A percentile compares a stretch with the other conserved stretches of the same genome.
Conservation (phyloP, 1,140 invertebrate genomes). For the Drosophila orosa region DNA sequence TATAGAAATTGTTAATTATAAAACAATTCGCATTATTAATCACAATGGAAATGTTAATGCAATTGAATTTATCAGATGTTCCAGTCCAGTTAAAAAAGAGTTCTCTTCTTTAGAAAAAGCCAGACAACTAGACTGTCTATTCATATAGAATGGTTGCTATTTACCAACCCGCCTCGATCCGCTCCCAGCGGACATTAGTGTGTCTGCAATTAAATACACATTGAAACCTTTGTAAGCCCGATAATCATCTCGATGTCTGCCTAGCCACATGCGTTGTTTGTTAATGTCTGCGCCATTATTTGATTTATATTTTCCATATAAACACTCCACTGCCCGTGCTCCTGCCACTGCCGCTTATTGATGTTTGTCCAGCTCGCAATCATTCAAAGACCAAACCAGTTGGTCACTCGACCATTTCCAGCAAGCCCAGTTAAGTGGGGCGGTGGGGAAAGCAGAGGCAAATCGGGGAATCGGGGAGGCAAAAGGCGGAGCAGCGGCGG, state of each 20-base stretch:
- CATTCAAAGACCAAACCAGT: conserved; percentile 60
- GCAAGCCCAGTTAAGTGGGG: conserved; percentile 24
- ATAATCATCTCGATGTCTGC: conserved; percentile 54
- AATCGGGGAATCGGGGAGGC: background rate
- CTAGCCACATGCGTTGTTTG: conserved; percentile 52
- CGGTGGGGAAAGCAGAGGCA: conserved; percentile 3
- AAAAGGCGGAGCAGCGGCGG: background rate
- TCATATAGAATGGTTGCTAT: background rate
- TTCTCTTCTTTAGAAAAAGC: conserved; percentile 10
- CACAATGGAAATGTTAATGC: background rate
- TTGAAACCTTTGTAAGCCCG: conserved; percentile 47
- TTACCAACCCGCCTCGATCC: background rate
- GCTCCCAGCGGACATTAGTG: conserved; percentile 5
- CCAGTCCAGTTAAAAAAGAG: conserved; percentile 14
- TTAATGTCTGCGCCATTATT: conserved; percentile 67
- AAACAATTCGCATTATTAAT: background rate
- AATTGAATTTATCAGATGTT: conserved; percentile 10
- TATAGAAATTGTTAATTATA: background rate
- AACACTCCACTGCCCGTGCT: conserved; percentile 52
- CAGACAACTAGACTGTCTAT: background rate
- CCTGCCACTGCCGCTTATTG: conserved; percentile 44
- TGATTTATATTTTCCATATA: conserved; percentile 70
- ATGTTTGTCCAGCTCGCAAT: conserved; percentile 57
- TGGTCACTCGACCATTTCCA: conserved; percentile 63
- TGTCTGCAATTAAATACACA: conserved; percentile 53